Conservation (phyloP, 2,888 invertebrate species). For the Polydrusus cervinus region DNA sequence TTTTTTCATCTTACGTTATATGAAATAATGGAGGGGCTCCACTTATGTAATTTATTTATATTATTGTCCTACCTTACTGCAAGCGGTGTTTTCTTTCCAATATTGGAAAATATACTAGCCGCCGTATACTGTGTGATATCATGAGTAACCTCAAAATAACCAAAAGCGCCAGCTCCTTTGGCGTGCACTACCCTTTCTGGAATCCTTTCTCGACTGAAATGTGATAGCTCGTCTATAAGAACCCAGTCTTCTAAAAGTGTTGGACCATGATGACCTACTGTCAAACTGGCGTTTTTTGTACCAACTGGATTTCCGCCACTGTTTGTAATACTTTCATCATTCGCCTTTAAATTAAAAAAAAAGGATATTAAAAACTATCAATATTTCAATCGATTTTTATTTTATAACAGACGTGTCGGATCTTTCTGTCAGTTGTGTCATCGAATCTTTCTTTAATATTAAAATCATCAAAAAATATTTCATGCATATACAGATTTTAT, state of each 20-base stretch:
- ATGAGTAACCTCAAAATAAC: conserved; percentile 88
- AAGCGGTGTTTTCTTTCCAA: conserved; percentile 86
- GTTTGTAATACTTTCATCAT: conserved; percentile 79
- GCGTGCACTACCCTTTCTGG: conserved; percentile 97
- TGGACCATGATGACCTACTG: conserved; percentile 90
- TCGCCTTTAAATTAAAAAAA: conserved; percentile 70
- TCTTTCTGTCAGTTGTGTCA: no score
- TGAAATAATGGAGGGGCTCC: no score
- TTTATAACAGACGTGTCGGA: no score
- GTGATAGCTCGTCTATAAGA: conserved; percentile 83
- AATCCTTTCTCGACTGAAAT: conserved; percentile 93
- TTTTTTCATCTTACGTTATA: no score
- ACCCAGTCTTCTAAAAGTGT: conserved; percentile 88
- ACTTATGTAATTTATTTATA: no score
- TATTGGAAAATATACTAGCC: conserved; percentile 82
- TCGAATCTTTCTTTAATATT: no score
- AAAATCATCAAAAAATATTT: no score
- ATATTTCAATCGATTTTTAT: no score
- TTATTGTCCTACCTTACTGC: conserved; percentile 72
- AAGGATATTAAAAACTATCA: background rate
- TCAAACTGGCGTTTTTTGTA: conserved; percentile 83
- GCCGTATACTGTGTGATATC: conserved; percentile 86
- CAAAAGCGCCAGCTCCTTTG: conserved; percentile 93
- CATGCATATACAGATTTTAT: no score
- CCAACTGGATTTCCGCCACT: conserved; percentile 88